phyloP scores from a whole-genome alignment of 2,113 vertebrate species.

The Psilopogon haemacephalus region DNA sequence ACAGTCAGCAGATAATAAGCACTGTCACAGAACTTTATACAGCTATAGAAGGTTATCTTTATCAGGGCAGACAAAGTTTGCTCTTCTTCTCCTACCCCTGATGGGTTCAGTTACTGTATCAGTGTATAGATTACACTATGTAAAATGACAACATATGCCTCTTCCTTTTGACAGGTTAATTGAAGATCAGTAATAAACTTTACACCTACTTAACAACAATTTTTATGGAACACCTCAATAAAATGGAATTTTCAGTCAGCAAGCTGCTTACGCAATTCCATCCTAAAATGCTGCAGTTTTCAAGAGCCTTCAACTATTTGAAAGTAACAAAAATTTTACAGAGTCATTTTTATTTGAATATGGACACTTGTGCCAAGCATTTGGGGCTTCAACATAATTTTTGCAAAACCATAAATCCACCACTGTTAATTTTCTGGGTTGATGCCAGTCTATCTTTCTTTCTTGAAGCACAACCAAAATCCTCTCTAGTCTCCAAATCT shows the following conservation, averaged over 20 bases:
- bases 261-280: not conserved
- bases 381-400: constrained; percentile 21
- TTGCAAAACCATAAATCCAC: constrained; percentile 53
- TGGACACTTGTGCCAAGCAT: not conserved
- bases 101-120: not conserved
- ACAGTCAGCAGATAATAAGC: not conserved
- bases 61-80: not conserved
- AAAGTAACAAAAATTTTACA: constrained; percentile 65
- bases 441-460: not conserved
- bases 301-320: constrained; percentile 52
- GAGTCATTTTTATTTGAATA: constrained; percentile 36
- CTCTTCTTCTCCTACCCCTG: not conserved
- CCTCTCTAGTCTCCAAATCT: not conserved
- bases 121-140: not conserved
- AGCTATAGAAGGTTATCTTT: not conserved
- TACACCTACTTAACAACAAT: not conserved
- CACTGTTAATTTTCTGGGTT: not conserved
- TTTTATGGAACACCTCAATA: not conserved
- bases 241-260: not conserved
- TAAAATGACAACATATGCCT: not conserved
- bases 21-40: not conserved
- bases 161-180: not conserved
- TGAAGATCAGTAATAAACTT: not conserved
- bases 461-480: constrained; percentile 33
- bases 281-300: not conserved